phyloP scores from a whole-genome alignment of 2,113 vertebrate genomes.

The Rhinoderma darwinii region DNA sequence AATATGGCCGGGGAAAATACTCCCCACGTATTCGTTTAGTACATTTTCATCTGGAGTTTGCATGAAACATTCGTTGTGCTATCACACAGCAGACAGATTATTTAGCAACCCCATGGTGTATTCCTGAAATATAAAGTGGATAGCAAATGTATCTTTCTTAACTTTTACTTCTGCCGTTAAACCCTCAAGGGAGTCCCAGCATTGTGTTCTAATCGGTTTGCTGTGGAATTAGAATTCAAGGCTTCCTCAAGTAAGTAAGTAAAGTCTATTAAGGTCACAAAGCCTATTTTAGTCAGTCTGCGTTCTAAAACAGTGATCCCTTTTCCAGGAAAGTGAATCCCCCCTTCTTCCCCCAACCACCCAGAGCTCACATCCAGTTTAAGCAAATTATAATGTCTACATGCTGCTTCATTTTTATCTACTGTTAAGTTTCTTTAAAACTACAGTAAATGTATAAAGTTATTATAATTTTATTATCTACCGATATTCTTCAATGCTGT shows the following conservation, averaged over 20 bases:
- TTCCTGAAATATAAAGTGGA: conserved; percentile 41
- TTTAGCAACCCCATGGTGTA: conserved; percentile 38
- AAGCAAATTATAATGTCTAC: conserved; percentile 20
- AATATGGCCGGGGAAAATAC: conserved; percentile 63
- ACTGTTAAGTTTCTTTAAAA: background rate
- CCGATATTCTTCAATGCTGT: background rate
- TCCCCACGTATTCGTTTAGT: conserved; percentile 53
- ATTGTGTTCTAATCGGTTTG: conserved; percentile 36
- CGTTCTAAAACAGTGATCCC: conserved; percentile 20
- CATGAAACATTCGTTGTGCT: conserved; percentile 29
- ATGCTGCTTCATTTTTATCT: background rate
- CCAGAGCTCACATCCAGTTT: conserved; percentile 5
- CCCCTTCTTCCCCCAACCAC: conserved; percentile 17
- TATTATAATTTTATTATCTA: background rate
- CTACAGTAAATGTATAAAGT: no score
- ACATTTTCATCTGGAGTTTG: conserved; percentile 18
- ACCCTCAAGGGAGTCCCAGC: background rate
- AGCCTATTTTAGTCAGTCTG: conserved; percentile 40
- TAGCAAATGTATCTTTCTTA: conserved; percentile 47
- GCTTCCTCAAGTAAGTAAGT: conserved; percentile 31
- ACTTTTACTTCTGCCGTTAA: conserved; percentile 13
- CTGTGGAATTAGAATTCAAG: conserved; percentile 54
- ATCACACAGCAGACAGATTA: conserved; percentile 33
- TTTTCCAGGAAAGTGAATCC: conserved; percentile 53
- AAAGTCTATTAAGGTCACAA: conserved; percentile 54